Conservation (phyloP, 1,140 invertebrate genomes). For the Himalopsyche phryganea region DNA sequence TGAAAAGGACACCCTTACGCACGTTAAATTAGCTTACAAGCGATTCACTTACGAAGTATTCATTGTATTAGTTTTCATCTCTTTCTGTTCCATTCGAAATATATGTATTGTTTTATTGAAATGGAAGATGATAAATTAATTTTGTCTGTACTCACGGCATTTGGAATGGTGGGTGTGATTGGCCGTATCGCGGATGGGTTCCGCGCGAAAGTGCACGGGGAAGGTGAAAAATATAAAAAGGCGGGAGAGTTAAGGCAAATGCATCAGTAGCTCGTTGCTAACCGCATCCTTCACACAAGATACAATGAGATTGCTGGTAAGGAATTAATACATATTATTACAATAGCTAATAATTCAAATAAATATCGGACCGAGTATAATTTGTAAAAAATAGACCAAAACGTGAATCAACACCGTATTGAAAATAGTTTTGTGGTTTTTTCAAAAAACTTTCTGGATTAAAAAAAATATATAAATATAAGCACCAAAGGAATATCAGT, state of each 20-base stretch:
- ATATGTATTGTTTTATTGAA: no score
- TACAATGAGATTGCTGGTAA: slow-evolving; percentile 36
- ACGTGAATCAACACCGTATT: no score
- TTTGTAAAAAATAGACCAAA: no score
- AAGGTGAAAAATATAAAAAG: slow-evolving; percentile 26
- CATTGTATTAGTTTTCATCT: slow-evolving; percentile 11
- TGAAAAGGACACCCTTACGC: slow-evolving; percentile 2
- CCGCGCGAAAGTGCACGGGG: slow-evolving; percentile 15
- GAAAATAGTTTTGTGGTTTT: no score
- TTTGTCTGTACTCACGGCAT: slow-evolving; percentile 7
- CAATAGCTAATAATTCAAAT: no score
- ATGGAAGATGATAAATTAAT: neutral
- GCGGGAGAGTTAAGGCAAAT: neutral
- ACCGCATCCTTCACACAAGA: slow-evolving; percentile 27
- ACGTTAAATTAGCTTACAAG: no score
- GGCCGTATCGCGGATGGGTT: slow-evolving; percentile 3
- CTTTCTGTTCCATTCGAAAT: slow-evolving; percentile 11
- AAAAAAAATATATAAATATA: no score
- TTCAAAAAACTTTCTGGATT: no score
- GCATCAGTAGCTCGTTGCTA: slow-evolving; percentile 34
- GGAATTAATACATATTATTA: slow-evolving; percentile 9
- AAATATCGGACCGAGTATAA: no score
- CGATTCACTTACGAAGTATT: neutral
- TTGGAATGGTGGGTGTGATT: slow-evolving; percentile 4
- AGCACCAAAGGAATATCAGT: no score